Percentiles rank a stretch among this genome's conserved stretches.
Evolutionary conservation across 2,797 vertebrate species (phyloP).

Genomic region (Harpagifer antarcticus): DNA sequence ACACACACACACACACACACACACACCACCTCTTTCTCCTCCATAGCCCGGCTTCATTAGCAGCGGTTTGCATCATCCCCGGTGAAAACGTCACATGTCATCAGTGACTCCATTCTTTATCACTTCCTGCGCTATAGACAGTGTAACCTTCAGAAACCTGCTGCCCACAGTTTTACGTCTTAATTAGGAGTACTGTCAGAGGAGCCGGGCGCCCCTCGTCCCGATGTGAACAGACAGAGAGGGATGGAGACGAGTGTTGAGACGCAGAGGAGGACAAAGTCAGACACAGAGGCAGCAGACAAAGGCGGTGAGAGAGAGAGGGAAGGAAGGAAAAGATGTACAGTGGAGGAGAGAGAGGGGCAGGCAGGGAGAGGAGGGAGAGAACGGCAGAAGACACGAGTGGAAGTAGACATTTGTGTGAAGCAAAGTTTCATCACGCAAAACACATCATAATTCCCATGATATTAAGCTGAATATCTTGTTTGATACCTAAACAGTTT

Average conservation of each 20-base stretch:
- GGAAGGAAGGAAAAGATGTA: constrained; percentile 34
- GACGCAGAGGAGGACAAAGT: constrained; percentile 68
- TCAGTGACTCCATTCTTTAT: constrained; percentile 85
- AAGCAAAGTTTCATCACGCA: constrained; percentile 1
- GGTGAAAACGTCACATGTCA: constrained; percentile 84
- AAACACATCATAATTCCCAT: neutral
- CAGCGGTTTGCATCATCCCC: constrained; percentile 82
- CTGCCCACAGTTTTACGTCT: constrained; percentile 83
- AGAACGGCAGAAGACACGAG: neutral
- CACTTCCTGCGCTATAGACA: constrained; percentile 77
- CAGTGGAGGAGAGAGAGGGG: constrained; percentile 9
- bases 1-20: constrained; percentile 38
- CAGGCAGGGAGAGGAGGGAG: neutral
- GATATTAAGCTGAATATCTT: neutral
- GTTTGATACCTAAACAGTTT: neutral
- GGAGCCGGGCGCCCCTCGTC: constrained; percentile 52
- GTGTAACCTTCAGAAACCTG: constrained; percentile 85
- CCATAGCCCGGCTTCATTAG: constrained; percentile 79
- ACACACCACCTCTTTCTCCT: constrained; percentile 56
- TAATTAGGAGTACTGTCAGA: constrained; percentile 83
- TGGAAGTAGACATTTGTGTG: constrained; percentile 6
- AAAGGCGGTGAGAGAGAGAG: constrained; percentile 34
- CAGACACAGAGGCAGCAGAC: constrained; percentile 50
- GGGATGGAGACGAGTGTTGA: constrained; percentile 70
- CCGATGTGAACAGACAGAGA: constrained; percentile 73